These are phyloP conservation scores for Gymnosoma rotundatum DNA, from an alignment of 2,888 invertebrate genomes.

Conservation along the genomic window DNA sequence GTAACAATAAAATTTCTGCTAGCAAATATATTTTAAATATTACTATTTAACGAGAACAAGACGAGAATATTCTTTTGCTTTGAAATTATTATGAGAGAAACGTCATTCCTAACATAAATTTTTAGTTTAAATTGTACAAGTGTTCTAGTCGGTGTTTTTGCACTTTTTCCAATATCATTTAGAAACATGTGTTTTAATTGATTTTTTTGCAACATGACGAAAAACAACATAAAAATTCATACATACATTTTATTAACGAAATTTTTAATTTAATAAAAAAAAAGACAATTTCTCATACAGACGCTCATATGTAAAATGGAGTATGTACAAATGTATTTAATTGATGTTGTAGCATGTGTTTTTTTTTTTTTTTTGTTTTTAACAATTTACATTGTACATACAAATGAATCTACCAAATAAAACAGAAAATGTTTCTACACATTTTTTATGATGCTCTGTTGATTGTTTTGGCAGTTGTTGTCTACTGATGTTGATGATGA, in stretches of 20 bases:
- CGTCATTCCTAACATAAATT: too few species aligned
- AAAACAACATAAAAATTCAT: background rate
- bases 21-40: too few species aligned
- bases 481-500: constrained; percentile 36
- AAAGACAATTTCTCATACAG: background rate
- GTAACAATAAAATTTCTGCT: too few species aligned
- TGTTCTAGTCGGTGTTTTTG: too few species aligned
- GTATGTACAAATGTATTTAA: background rate
- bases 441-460: constrained; percentile 16
- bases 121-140: too few species aligned
- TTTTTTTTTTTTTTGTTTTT: too few species aligned
- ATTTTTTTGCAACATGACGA: constrained; percentile 26
- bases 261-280: constrained; percentile 4
- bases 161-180: too few species aligned
- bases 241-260: constrained; percentile 8
- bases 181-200: constrained; percentile 19
- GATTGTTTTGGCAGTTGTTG: constrained; percentile 8
- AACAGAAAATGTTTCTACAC: background rate
- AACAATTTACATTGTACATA: constrained; percentile 17
- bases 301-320: background rate
- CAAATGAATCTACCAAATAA: constrained; percentile 15
- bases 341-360: constrained; percentile 50
- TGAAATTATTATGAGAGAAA: too few species aligned
- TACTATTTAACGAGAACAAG: too few species aligned
- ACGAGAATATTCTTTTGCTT: too few species aligned